Base-by-base conservation (phyloP, 2,113 vertebrate species). In the Egretta garzetta region DNA sequence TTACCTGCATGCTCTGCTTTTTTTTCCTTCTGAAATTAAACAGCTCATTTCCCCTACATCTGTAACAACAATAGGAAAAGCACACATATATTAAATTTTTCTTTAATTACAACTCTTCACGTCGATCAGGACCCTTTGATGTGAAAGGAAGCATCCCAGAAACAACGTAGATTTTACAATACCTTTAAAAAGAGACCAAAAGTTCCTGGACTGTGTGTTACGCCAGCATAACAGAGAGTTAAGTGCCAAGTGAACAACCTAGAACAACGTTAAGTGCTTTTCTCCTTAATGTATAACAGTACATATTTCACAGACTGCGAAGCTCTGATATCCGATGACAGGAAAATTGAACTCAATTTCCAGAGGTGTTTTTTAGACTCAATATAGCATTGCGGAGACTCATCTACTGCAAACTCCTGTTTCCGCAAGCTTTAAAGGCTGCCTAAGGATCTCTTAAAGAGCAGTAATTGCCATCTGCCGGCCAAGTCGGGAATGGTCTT, bases 391-490 rank as follows among this genome's bases (percentile, higher is more conserved):
- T 58, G 55, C 1, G 0, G 37, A 43, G 28, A 11, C 43, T 67
- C 53, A 19, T 19, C 35, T 41, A 0, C 45, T 9, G 49, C 45
- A 7, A 56, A 32, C 21, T 41, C 10, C 5, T 4, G 21, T 67
- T 93, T 81, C 39, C 37, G 8, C 6, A 12, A 0, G 3, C 30
- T 37, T 64, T 39, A 5, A 52, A 88, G 60, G 14, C 8, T 4
- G 4, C 55, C 41, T 30, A 21, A 45, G 59, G 52, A 47, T 37
- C 15, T 56, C 62, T 60, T 18, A 10, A 14, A 88, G 15, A 75
- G 45, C 73, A 50, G 76, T 76, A 96, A 89, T 90, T 96, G 95
- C 95, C 96, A 90, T 94, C 97, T 97, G 94, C 95, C 52, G 95
- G 94, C 68, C 82, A 39, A 77, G 64, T 18, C 6, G 8, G 62